These are phyloP conservation scores for Pantherophis guttatus DNA, from an alignment of 2,113 vertebrate species.

Conservation along the genomic window DNA sequence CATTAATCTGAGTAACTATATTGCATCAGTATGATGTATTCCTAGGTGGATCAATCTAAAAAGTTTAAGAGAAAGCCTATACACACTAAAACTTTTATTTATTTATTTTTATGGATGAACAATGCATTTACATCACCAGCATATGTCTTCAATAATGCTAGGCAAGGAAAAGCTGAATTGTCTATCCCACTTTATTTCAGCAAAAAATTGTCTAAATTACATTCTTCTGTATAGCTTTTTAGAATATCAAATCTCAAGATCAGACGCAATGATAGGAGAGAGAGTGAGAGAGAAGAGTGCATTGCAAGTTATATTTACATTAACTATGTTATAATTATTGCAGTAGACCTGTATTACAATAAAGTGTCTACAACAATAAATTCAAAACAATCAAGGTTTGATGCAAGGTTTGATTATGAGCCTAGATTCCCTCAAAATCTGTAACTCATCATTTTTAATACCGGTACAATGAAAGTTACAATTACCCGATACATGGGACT, in stretches of 20 bases:
- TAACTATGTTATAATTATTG: too few relatives aligned
- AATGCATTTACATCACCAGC: not conserved
- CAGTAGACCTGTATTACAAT: too few relatives aligned
- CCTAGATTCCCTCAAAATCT: too few relatives aligned
- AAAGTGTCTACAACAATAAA: too few relatives aligned
- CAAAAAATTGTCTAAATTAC: not conserved
- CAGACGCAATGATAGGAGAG: not conserved
- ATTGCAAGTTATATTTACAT: too few relatives aligned
- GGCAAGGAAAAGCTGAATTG: not conserved
- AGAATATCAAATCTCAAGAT: not conserved
- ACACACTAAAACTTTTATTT: not conserved
- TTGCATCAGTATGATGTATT: not conserved
- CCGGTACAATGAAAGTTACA: too few relatives aligned
- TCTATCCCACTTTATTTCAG: not conserved
- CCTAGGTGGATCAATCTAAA: not conserved
- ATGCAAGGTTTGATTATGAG: too few relatives aligned
- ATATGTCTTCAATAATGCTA: not conserved
- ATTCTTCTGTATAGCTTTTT: not conserved
- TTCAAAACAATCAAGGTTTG: too few relatives aligned
- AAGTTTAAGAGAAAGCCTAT: not conserved
- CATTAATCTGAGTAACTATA: not conserved
- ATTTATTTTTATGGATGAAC: not conserved
- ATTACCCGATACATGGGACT: too few relatives aligned
- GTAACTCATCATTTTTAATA: too few relatives aligned
- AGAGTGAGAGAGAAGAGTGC: too few relatives aligned